Percentiles rank a stretch among this genome's conserved stretches.
Evolutionary conservation across 2,888 invertebrate genomes (phyloP).

Genomic region (Lathronympha strigana): DNA sequence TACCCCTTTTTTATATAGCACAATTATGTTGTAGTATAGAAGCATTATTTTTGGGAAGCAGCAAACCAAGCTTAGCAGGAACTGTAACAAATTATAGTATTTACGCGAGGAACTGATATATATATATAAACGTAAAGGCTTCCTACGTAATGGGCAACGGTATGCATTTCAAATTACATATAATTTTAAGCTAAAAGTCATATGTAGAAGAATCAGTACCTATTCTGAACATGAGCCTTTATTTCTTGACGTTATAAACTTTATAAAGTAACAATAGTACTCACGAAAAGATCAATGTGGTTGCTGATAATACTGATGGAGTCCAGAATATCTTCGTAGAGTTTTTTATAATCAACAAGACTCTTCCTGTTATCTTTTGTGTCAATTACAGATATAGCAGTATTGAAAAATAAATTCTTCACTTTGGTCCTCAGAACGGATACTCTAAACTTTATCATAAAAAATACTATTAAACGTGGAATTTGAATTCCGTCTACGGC

Average conservation of each 20-base stretch:
- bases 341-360: constrained; percentile 11
- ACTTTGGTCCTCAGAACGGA: constrained; percentile 23
- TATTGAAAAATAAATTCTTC: constrained; percentile 16
- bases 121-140: too few relatives aligned
- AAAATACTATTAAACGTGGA: constrained; percentile 35
- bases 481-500: constrained; percentile 38
- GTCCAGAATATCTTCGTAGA: constrained; percentile 37
- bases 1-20: constrained; percentile 38
- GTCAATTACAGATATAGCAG: constrained; percentile 2
- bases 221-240: neutral
- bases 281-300: constrained; percentile 34
- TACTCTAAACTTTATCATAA: constrained; percentile 31
- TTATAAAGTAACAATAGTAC: constrained; percentile 5
- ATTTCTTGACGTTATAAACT: neutral
- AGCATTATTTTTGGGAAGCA: constrained; percentile 44
- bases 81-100: constrained; percentile 32
- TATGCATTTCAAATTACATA: too few relatives aligned
- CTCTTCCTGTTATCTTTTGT: constrained; percentile 10
- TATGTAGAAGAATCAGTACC: neutral
- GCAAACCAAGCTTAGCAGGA: constrained; percentile 37
- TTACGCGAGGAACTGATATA: neutral
- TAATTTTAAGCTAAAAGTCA: too few relatives aligned
- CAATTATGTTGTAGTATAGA: constrained; percentile 38
- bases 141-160: too few relatives aligned
- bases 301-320: constrained; percentile 12